These are phyloP conservation scores for Danaus melanippus DNA, from an alignment of 1,140 invertebrate genomes.

Conservation along the genomic window DNA sequence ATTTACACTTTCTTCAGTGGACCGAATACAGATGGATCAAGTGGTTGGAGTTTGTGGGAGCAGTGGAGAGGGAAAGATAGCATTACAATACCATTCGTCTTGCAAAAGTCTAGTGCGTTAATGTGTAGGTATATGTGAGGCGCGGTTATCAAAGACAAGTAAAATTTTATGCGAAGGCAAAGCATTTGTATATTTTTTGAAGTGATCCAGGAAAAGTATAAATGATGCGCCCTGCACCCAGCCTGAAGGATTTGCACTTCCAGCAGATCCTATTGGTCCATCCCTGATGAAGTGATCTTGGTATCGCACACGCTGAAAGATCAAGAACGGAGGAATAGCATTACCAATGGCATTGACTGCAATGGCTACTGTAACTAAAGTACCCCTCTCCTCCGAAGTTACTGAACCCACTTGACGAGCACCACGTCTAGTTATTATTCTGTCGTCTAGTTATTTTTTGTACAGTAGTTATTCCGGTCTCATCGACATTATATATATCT, in stretches of 20 bases:
- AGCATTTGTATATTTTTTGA: slow-evolving; percentile 35
- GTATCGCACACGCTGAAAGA: slow-evolving; percentile 36
- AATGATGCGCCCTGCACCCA: slow-evolving; percentile 58
- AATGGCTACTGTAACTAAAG: slow-evolving; percentile 51
- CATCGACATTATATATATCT: too few relatives aligned
- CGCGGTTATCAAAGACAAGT: slow-evolving; percentile 35
- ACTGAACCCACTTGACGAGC: slow-evolving; percentile 55
- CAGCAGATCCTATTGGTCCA: slow-evolving; percentile 32
- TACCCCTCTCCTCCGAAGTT: slow-evolving; percentile 60
- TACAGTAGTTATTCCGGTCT: too few relatives aligned
- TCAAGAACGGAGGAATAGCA: slow-evolving; percentile 24
- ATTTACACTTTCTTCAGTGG: too few relatives aligned
- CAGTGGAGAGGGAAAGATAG: too few relatives aligned
- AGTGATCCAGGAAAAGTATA: slow-evolving; percentile 41
- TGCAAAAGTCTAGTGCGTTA: slow-evolving; percentile 32
- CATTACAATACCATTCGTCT: too few relatives aligned
- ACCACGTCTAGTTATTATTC: slow-evolving; percentile 48
- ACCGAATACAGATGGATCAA: too few relatives aligned
- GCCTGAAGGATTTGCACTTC: slow-evolving; percentile 43
- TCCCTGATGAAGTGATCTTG: slow-evolving; percentile 61
- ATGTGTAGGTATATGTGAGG: slow-evolving; percentile 30
- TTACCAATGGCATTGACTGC: slow-evolving; percentile 51
- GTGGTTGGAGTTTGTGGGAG: too few relatives aligned
- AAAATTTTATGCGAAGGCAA: slow-evolving; percentile 24
- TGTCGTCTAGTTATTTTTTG: too few relatives aligned